These are phyloP conservation scores for Dallia pectoralis DNA, from an alignment of 2,797 vertebrate species.

Conservation along the genomic window DNA sequence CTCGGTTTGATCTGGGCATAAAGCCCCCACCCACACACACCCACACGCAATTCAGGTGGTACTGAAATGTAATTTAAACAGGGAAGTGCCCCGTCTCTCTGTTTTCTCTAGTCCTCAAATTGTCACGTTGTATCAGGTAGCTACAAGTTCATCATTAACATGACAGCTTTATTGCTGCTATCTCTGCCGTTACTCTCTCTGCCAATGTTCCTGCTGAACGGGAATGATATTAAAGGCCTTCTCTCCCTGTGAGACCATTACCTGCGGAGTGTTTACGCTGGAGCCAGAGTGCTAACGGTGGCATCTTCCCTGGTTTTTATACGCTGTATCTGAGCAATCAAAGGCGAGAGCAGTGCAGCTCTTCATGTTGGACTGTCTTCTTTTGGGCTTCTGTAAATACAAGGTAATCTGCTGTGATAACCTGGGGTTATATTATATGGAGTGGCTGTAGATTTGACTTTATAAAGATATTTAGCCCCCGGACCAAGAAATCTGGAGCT, in stretches of 20 bases:
- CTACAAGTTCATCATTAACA: slow-evolving; percentile 37
- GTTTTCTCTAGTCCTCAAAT: slow-evolving; percentile 2
- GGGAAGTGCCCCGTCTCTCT: neutral
- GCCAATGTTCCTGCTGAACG: slow-evolving; percentile 25
- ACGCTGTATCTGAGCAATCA: slow-evolving; percentile 59
- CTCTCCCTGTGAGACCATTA: slow-evolving; percentile 48
- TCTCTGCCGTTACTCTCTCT: slow-evolving; percentile 20
- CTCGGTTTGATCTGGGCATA: neutral
- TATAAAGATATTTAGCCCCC: too few relatives aligned
- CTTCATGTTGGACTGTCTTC: slow-evolving; percentile 26
- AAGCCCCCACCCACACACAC: neutral
- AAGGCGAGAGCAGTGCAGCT: slow-evolving; percentile 46
- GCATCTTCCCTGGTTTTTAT: slow-evolving; percentile 36
- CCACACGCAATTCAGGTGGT: too few relatives aligned
- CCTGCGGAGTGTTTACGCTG: slow-evolving; percentile 55
- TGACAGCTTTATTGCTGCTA: slow-evolving; percentile 39
- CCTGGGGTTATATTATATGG: neutral
- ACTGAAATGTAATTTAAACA: slow-evolving; percentile 15
- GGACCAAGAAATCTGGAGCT: too few relatives aligned
- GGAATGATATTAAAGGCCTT: slow-evolving; percentile 29
- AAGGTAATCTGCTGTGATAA: neutral
- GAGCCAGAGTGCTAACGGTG: slow-evolving; percentile 25
- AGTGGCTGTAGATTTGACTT: neutral
- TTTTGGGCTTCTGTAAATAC: neutral
- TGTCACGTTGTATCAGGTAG: slow-evolving; percentile 18